Evolutionary conservation across 2,113 vertebrate genomes (phyloP).

Genomic region (Mesocricetus auratus): DNA sequence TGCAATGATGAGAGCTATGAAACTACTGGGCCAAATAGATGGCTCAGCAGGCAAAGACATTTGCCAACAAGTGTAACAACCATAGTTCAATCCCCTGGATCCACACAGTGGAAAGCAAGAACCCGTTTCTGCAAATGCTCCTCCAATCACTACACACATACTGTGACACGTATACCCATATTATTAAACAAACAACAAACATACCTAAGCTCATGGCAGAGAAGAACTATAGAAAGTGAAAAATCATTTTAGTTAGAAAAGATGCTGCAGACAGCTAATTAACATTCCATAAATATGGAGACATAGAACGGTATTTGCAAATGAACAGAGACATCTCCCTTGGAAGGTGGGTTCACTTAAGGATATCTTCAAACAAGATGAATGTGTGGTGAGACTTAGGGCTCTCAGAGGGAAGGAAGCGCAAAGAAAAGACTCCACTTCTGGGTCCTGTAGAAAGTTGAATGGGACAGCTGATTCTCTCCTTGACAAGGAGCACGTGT

Average conservation of each 20-base stretch:
- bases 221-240: constrained; percentile 13
- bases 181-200: not conserved
- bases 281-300: constrained; percentile 34
- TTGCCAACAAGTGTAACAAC: not conserved
- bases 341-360: constrained; percentile 53
- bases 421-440: constrained; percentile 59
- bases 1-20: not conserved
- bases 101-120: not conserved
- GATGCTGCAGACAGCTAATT: not conserved
- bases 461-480: constrained; percentile 71
- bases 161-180: not conserved
- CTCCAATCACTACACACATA: not conserved
- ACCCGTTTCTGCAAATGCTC: not conserved
- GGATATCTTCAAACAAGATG: constrained; percentile 68
- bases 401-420: constrained; percentile 40
- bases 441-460: constrained; percentile 61
- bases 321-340: constrained; percentile 58
- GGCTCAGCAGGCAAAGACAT: not conserved
- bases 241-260: constrained; percentile 2
- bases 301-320: not conserved
- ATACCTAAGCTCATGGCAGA: not conserved
- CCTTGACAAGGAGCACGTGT: constrained; percentile 76
- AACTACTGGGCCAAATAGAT: not conserved
- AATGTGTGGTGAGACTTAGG: constrained; percentile 34
- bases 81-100: not conserved